These are phyloP conservation scores for Lemur catta DNA, from an alignment of 2,797 vertebrate genomes.

Conservation along the genomic window DNA sequence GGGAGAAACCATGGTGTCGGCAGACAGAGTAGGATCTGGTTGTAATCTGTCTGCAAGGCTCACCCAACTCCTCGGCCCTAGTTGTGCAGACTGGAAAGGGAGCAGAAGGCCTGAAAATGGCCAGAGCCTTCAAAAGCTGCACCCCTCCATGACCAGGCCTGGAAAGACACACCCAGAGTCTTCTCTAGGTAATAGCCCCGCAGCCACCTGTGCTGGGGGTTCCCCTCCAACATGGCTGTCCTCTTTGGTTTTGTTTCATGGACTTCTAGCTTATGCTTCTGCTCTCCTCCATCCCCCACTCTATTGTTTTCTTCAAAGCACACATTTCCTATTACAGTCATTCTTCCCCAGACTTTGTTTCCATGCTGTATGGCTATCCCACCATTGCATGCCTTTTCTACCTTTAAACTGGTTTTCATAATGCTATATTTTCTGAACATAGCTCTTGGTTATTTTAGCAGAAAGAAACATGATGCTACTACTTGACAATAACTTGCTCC, in stretches of 20 bases:
- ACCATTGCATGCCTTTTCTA: neutral
- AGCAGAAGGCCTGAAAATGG: neutral
- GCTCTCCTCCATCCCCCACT: neutral
- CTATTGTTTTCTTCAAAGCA: neutral
- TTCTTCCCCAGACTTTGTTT: neutral
- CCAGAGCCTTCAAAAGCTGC: neutral
- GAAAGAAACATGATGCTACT: neutral
- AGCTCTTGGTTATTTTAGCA: neutral
- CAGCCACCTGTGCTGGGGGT: neutral
- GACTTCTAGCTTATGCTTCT: neutral
- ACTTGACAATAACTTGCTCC: neutral
- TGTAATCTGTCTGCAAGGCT: constrained; percentile 29
- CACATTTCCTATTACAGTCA: neutral
- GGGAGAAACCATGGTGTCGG: constrained; percentile 27
- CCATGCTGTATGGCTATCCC: neutral
- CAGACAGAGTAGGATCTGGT: constrained; percentile 33
- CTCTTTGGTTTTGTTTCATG: neutral
- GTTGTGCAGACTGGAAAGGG: neutral
- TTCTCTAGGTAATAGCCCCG: neutral
- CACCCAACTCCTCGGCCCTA: neutral
- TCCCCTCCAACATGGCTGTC: neutral
- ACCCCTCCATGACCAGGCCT: neutral
- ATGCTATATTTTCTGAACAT: neutral
- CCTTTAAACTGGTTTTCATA: neutral
- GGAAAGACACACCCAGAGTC: neutral